These are phyloP conservation scores for Drosophila santomea DNA, from an alignment of 1,140 invertebrate genomes.

Conservation along the genomic window DNA sequence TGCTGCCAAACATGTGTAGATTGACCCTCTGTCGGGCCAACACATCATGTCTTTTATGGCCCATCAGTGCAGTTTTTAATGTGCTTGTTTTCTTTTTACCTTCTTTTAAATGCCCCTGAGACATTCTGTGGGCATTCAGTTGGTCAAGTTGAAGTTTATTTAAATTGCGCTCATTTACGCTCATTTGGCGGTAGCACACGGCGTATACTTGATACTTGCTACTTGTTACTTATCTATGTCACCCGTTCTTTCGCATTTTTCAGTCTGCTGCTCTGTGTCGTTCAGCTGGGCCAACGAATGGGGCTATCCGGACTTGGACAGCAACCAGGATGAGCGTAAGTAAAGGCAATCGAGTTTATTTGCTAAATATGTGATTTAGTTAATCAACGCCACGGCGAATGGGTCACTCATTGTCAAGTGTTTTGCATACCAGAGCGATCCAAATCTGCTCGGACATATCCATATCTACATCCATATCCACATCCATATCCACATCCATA, in stretches of 20 bases:
- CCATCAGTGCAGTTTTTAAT: conserved; percentile 20
- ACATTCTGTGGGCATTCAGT: conserved; percentile 24
- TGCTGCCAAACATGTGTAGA: conserved; percentile 64
- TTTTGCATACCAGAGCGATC: conserved; percentile 19
- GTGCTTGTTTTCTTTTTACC: neutral
- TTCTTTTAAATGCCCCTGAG: conserved; percentile 10
- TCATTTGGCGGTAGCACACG: conserved; percentile 34
- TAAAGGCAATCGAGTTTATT: conserved; percentile 64
- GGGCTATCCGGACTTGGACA: conserved; percentile 76
- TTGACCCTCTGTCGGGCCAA: conserved; percentile 30
- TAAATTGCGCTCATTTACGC: conserved; percentile 34
- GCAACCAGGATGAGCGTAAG: conserved; percentile 71
- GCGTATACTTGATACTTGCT: conserved; percentile 51
- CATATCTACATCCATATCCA: too few species aligned
- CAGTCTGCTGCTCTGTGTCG: conserved; percentile 50
- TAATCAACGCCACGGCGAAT: conserved; percentile 63
- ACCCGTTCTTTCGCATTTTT: conserved; percentile 16
- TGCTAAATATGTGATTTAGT: conserved; percentile 54
- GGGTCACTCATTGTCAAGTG: conserved; percentile 34
- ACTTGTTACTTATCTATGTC: conserved; percentile 4
- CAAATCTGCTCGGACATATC: neutral
- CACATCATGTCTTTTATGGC: conserved; percentile 24
- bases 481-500: too few species aligned
- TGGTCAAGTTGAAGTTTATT: conserved; percentile 61
- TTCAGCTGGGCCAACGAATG: conserved; percentile 56